Evolutionary conservation across 30 jellyfish, hydroid and myxozoan genomes (phyloP), one percentile per base, ranked within the genome.

Genomic region (Aurelia sp.): DNA sequence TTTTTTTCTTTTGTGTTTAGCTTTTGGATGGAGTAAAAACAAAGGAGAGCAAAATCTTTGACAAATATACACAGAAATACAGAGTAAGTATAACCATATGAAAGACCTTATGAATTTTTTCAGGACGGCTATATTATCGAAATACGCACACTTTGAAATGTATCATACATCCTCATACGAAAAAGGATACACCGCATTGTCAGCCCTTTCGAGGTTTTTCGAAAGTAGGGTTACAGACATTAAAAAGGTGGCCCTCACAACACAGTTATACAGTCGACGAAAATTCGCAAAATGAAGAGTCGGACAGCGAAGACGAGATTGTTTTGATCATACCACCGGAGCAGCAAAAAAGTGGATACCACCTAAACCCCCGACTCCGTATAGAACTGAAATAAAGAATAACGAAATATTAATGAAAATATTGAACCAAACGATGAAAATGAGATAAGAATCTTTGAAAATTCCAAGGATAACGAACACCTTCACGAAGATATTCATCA

Each of bases 11-110:
- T 27, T 27, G 33, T 27, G 33, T 27, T 27, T 27, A 27, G 82
- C 67, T 71, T 18, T 16, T 71, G 30, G 82, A 66, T 44, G 68
- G 30, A 6, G 67, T 71, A 11, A 71, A 71, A 47, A 13, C 67
- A 5, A 16, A 47, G 16, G 57, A 71, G 6, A 18, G 30, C 19
- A 44, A 11, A 10, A 66, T 52, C n/a, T 22, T 71, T 35, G 82
- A 71, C 13, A 71, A 71, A 47, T n/a, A 63, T 19, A 47, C 57
- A 41, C 30, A 71, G 67, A 37, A 18, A 3, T 71, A 71, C 41
- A 71, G 82, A 71, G 81, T 71, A 71, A 40, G 81, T 59, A 18
- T 17, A 17, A 59, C 4, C 69, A 4, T 59, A 17, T 21, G 8
- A 11, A 59, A 17, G 8, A 13, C 3, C 4, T 21, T 21, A 17